Conservation (phyloP, 1,140 invertebrate genomes). For the Monochamus saltuarius region DNA sequence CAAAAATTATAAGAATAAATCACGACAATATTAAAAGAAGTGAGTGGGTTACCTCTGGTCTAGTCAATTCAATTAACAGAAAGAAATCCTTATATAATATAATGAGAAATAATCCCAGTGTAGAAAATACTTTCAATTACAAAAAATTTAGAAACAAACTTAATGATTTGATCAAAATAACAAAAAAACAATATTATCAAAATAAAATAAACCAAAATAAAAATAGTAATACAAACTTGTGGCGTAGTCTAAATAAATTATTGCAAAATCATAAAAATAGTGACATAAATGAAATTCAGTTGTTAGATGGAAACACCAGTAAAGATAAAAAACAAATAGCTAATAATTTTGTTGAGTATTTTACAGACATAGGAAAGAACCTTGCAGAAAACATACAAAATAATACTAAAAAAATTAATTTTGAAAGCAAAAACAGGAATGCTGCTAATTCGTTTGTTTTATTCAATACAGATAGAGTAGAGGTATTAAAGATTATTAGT, state of each 20-base stretch:
- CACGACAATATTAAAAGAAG: background rate
- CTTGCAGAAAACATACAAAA: background rate
- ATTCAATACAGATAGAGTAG: background rate
- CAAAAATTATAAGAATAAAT: constrained; percentile 2
- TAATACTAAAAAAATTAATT: background rate
- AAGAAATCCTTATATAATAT: background rate
- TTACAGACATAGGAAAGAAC: background rate
- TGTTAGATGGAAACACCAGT: background rate
- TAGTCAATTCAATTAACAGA: background rate
- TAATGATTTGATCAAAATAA: background rate
- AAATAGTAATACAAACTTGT: background rate
- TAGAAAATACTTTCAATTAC: background rate
- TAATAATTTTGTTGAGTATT: background rate
- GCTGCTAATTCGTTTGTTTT: background rate
- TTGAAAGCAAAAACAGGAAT: background rate
- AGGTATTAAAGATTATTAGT: background rate
- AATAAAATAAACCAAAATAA: background rate
- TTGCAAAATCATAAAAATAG: background rate
- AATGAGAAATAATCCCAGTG: background rate
- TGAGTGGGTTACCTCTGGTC: background rate
- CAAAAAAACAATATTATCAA: constrained; percentile 3
- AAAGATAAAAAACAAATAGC: constrained; percentile 3
- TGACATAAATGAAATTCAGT: background rate
- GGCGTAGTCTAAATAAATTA: background rate
- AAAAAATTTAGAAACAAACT: constrained; percentile 1